A percentile compares a stretch with the other conserved stretches of the same genome.
Conservation (phyloP, 1,140 invertebrate species). For the Pogonomyrmex barbatus region DNA sequence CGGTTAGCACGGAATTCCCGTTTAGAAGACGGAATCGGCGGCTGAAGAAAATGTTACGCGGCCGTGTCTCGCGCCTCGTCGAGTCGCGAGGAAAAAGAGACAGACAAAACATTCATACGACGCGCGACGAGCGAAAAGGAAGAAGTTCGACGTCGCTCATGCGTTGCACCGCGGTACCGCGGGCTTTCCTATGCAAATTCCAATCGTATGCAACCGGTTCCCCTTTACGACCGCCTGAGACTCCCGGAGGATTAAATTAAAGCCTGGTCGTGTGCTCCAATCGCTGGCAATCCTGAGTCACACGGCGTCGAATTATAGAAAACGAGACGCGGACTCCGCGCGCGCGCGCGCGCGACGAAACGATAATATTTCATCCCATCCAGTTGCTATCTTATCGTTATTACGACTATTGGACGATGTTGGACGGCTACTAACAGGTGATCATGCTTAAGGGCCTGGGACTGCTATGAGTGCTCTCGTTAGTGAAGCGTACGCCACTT, state of each 20-base stretch:
- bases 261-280: constrained; percentile 63
- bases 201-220: constrained; percentile 73
- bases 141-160: constrained; percentile 5
- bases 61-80: neutral
- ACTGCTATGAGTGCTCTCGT: constrained; percentile 25
- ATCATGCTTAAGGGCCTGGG: constrained; percentile 4
- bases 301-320: constrained; percentile 32
- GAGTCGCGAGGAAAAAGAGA: neutral
- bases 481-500: constrained; percentile 2
- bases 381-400: constrained; percentile 50
- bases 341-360: neutral
- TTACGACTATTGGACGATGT: constrained; percentile 42
- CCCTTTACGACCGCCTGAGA: constrained; percentile 65
- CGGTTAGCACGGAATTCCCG: constrained; percentile 47
- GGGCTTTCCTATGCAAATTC: constrained; percentile 60
- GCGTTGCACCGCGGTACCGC: constrained; percentile 12
- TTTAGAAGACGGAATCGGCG: constrained; percentile 1
- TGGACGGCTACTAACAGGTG: constrained; percentile 38
- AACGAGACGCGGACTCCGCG: constrained; percentile 23
- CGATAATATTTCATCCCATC: constrained; percentile 56
- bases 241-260: constrained; percentile 73
- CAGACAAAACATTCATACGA: neutral
- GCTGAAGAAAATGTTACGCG: constrained; percentile 15
- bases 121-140: neutral
- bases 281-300: constrained; percentile 65